Base-by-base conservation (phyloP, 2,113 vertebrate genomes). In the Cryptomyrus ogoouensis region DNA sequence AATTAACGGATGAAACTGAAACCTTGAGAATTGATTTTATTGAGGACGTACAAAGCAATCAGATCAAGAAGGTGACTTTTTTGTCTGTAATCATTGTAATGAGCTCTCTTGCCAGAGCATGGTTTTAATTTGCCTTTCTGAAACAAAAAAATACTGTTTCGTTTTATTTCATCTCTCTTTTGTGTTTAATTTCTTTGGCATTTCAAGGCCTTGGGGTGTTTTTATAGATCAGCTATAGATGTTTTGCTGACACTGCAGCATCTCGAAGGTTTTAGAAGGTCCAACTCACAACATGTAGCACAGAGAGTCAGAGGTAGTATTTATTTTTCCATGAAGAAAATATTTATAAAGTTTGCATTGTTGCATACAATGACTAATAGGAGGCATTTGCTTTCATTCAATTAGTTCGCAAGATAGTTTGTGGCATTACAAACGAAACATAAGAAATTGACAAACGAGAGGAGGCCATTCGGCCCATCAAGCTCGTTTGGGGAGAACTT, bases 11-110 rank as follows among this genome's bases (percentile, higher is more conserved):
- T 92, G 92, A 90, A 92, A 91, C 92, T 94, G 91, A 92, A 92
- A 93, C 89, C 91, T 50, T 91, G 90, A 83, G 93, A 92, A 94
- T 92, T 92, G 93, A 94, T 94, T 94, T 94, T 87, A 92, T 87
- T 21, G 58, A 93, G 87, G 90, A 91, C 88, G 70, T 15, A 50
- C 88, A 77, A 88, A 91, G 90, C 92, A 92, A 91, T 92, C 93
- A 91, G 90, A 92, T 94, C 93, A 93, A 94, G 91, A 92, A 91
- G 92, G 91, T 91, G 91, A 92, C 91, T 90, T 89, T 93, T 90
- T 52, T n/a, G n/a, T 91, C 52, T 66, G 90, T 92, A 92, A 93
- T 94, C 90, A 89, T 66, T 89, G 84, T 93, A 91, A 92, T 62
- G 19, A 62, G 39, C 17, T 88, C 49, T 10, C 39, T n/a, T n/a